Percentiles rank a stretch among this genome's conserved stretches.
phyloP scores from a whole-genome alignment of 2,797 vertebrate genomes.

The Pithecia hirsuta region DNA sequence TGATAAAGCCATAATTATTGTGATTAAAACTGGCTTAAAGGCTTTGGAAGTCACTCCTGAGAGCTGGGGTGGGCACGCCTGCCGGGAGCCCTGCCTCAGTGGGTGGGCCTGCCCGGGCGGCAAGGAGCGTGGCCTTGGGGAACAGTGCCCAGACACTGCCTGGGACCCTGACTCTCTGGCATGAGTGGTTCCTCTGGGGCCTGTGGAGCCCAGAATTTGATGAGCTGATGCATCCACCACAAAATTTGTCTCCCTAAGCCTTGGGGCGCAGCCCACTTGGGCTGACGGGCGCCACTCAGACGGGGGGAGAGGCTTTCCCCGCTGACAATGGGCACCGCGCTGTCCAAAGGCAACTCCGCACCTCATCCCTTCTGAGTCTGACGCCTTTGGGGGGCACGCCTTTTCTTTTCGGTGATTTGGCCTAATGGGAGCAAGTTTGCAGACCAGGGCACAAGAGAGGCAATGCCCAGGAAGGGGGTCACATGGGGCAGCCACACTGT shows the following conservation, averaged over 20 bases:
- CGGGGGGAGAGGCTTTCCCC: not conserved
- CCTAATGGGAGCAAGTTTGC: not conserved
- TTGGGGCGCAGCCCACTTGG: not conserved
- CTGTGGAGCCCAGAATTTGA: not conserved
- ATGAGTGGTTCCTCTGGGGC: not conserved
- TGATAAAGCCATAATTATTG: constrained; percentile 77
- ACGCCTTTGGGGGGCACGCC: not conserved
- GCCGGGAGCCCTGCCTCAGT: not conserved
- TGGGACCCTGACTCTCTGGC: not conserved
- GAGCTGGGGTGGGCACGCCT: not conserved
- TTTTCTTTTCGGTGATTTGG: not conserved
- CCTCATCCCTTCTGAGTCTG: not conserved
- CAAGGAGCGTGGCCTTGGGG: not conserved
- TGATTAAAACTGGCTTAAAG: constrained; percentile 82
- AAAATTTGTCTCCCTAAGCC: not conserved
- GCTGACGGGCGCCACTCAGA: not conserved
- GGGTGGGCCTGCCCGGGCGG: not conserved
- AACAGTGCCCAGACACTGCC: not conserved
- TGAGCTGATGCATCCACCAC: not conserved
- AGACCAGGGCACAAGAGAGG: not conserved
- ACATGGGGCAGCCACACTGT: not conserved
- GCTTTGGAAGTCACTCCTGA: constrained; percentile 38
- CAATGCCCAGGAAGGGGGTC: rapidly evolving
- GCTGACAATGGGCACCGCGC: not conserved
- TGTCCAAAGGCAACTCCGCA: not conserved